A percentile compares a stretch with the other conserved stretches of the same genome.
Evolutionary conservation across 2,797 vertebrate species (phyloP).

Genomic region (Sebastes umbrosus): DNA sequence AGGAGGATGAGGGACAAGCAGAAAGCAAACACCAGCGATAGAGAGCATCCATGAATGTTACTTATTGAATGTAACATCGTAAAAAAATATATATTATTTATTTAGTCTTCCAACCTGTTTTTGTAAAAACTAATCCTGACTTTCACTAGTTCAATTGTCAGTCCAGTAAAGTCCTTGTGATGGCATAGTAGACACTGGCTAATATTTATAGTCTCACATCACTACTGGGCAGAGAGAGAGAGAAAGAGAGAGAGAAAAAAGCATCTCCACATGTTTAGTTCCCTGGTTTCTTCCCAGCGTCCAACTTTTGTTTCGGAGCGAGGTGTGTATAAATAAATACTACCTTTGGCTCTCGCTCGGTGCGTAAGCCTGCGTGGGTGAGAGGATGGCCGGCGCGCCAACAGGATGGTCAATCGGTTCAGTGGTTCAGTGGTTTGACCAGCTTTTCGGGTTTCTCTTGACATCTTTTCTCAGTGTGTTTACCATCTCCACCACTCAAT

Average conservation of each 20-base stretch:
- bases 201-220: constrained; percentile 69
- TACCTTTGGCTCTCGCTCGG: constrained; percentile 39
- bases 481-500: neutral
- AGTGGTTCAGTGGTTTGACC: constrained; percentile 25
- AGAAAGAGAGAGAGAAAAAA: neutral
- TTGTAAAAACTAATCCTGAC: neutral
- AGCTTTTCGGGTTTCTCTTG: neutral
- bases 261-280: constrained; percentile 33
- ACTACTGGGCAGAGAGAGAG: neutral
- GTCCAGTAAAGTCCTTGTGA: constrained; percentile 33
- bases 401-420: constrained; percentile 6
- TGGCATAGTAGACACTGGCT: constrained; percentile 6
- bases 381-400: neutral
- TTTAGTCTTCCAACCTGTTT: neutral
- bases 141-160: neutral
- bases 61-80: constrained; percentile 38
- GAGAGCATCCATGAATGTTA: neutral
- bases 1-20: constrained; percentile 42
- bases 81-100: neutral
- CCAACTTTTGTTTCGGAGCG: constrained; percentile 52
- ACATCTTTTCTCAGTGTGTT: neutral
- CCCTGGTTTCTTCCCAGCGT: constrained; percentile 27
- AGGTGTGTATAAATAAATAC: constrained; percentile 54
- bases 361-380: constrained; percentile 23
- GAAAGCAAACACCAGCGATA: constrained; percentile 8